Conservation (phyloP, 1,140 invertebrate species). For the Drosophila guanche region DNA sequence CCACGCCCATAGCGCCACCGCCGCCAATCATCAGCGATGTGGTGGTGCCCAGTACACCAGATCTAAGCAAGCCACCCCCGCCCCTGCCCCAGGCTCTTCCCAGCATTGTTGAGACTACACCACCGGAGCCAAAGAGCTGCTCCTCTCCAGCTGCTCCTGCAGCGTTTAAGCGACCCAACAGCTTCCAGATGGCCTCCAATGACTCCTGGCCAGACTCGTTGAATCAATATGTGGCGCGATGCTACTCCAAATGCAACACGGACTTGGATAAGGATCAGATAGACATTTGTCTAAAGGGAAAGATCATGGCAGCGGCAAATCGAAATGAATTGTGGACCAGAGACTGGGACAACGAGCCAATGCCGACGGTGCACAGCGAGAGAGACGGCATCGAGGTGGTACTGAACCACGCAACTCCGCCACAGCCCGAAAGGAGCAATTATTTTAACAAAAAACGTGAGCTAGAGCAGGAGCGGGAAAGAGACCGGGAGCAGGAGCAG, state of each 20-base stretch:
- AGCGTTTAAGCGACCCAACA: constrained; percentile 70
- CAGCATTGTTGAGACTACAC: constrained; percentile 10
- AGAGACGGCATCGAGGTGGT: constrained; percentile 86
- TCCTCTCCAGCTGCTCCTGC: constrained; percentile 16
- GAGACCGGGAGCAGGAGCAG: constrained; percentile 35
- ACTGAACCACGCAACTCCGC: constrained; percentile 47
- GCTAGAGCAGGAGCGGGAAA: constrained; percentile 54
- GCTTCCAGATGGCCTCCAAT: constrained; percentile 84
- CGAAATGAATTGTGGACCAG: constrained; percentile 93
- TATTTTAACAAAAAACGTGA: constrained; percentile 68
- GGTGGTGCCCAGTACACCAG: constrained; percentile 55
- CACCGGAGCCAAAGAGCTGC: constrained; percentile 14
- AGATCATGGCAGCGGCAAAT: constrained; percentile 94
- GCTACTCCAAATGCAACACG: constrained; percentile 95
- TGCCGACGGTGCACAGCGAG: constrained; percentile 93
- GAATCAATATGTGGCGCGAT: constrained; percentile 94
- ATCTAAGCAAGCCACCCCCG: constrained; percentile 70
- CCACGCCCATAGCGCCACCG: constrained; percentile 40
- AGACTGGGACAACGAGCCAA: constrained; percentile 95
- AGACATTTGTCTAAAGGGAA: constrained; percentile 95
- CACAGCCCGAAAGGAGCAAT: constrained; percentile 61
- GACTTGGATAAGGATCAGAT: constrained; percentile 96
- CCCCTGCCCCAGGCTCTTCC: constrained; percentile 50
- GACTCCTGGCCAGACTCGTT: constrained; percentile 89
- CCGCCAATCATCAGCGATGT: constrained; percentile 40